Base-by-base conservation (phyloP, 1,140 invertebrate genomes). In the Penaeus chinensis region DNA sequence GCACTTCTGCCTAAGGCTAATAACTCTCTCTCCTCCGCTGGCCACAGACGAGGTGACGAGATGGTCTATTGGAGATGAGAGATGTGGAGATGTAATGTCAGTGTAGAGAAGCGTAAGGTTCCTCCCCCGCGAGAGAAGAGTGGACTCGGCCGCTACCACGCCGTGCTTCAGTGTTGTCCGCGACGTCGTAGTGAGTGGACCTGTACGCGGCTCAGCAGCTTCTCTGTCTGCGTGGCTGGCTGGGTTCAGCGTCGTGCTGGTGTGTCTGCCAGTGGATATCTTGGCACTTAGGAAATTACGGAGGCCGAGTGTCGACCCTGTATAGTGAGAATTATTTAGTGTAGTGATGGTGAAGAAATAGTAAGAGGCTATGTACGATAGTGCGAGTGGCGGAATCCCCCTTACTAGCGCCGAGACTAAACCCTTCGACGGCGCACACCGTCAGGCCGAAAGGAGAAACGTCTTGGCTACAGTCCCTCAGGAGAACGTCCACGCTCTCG, bases 141-240 rank as follows among this genome's bases (percentile, higher is more conserved):
- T 87, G 85, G 85, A 87, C 85, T 62, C 61, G 78, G 69, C 85
- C 84, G 22, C 85, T 78, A 87, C 66, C 79, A 87, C 85, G 80
- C 85, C 85, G 79, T 87, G 85, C 85, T 47, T 87, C 85, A 87
- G 85, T 87, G 85, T 87, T 87, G 85, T 87, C 85, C 79, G 47
- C 66, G 85, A 32, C 85, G 69, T 63, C 80, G 60, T 32, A 87
- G 54, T n/a, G 85, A 82, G 85, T 87, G 85, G 80, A 87, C 60
- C 71, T 87, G 80, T 82, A 80, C 85, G 65, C 80, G 81, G 85
- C 85, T 82, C 80, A 82, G 85, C 79, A 87, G 63, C 85, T 62
- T 87, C 80, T 77, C 85, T 87, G 85, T 87, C 80, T 82, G 85
- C 85, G 85, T 87, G 85, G 85, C 85, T 87, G 79, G 80, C 79